phyloP scores from a whole-genome alignment of 2,797 vertebrate genomes.

The Linurgus olivaceus region DNA sequence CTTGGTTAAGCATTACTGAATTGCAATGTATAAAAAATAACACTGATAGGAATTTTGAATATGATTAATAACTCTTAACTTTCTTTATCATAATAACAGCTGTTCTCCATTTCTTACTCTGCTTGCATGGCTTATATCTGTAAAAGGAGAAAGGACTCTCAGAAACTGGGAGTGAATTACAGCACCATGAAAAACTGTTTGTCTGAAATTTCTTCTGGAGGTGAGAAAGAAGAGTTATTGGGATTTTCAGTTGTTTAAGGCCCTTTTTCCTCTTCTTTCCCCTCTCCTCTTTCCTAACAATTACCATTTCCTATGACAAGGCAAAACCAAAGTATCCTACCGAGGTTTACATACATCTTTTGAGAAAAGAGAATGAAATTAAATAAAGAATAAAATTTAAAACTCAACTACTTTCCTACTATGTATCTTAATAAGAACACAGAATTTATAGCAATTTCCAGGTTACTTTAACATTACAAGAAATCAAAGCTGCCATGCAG shows the following conservation, averaged over 20 bases:
- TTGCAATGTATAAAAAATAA: not conserved
- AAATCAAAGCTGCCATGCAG: not conserved
- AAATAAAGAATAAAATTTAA: not conserved
- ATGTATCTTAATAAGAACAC: not conserved
- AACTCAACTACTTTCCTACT: not conserved
- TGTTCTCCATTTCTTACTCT: not conserved
- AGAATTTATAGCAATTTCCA: not conserved
- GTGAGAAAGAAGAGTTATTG: not conserved
- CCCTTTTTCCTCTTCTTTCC: not conserved
- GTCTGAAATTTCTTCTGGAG: not conserved
- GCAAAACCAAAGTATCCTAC: not conserved
- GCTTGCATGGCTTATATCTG: not conserved
- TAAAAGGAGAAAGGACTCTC: not conserved
- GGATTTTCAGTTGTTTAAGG: not conserved
- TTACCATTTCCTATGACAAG: not conserved
- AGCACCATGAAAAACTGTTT: not conserved
- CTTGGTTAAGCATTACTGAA: not conserved
- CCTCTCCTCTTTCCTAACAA: not conserved
- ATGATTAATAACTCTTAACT: not conserved
- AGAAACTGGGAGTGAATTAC: not conserved
- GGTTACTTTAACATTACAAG: not conserved
- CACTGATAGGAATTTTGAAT: not conserved
- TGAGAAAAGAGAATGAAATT: not conserved
- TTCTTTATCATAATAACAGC: not conserved
- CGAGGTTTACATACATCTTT: not conserved